phyloP scores from a whole-genome alignment of 2,888 invertebrate species.

The Petrolisthes manimaculis region DNA sequence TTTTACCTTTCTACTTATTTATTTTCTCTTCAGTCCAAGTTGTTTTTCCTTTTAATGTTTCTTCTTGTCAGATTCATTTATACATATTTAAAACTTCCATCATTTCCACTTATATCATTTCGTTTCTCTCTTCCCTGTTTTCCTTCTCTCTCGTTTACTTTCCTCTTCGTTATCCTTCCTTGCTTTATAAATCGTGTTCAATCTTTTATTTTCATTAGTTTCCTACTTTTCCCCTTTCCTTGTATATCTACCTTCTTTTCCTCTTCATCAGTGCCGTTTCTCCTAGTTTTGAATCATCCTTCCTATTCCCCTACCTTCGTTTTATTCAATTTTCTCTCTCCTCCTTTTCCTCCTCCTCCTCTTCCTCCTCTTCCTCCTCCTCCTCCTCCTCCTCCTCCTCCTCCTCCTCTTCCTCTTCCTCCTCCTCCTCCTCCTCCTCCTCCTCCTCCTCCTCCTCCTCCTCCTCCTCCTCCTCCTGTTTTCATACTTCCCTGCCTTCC shows the following conservation, averaged over 20 bases:
- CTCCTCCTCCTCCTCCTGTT: background rate
- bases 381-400: background rate
- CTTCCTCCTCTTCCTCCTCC: background rate
- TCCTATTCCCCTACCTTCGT: background rate
- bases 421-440: constrained; percentile 7
- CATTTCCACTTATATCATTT: no score
- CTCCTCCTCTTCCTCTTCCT: background rate
- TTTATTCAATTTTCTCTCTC: background rate
- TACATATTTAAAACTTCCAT: no score
- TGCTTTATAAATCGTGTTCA: background rate
- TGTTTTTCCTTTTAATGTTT: background rate
- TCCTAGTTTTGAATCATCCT: background rate
- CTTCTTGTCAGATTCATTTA: no score
- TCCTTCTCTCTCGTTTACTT: background rate
- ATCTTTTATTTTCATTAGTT: background rate
- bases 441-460: background rate
- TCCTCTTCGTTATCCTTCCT: background rate
- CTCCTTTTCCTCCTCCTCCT: background rate
- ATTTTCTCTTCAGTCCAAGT: background rate
- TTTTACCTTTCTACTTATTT: background rate
- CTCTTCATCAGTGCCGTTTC: background rate
- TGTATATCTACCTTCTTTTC: background rate
- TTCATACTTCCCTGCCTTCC: background rate
- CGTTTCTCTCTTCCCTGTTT: background rate
- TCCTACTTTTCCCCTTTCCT: background rate